A percentile compares a stretch with the other conserved stretches of the same genome.
Conservation (phyloP, 2,888 invertebrate genomes). For the Gastracanthus pulcherrimus region DNA sequence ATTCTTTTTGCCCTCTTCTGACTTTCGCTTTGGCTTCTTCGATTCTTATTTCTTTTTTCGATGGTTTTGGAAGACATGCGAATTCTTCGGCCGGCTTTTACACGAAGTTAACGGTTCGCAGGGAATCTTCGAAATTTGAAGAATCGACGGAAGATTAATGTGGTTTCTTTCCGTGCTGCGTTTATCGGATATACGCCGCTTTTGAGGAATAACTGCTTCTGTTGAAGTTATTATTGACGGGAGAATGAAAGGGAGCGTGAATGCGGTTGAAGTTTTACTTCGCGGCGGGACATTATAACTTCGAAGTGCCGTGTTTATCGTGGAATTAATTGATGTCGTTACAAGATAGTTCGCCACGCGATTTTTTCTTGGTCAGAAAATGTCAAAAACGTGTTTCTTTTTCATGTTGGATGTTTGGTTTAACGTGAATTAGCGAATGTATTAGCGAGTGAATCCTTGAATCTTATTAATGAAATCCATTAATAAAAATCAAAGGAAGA, state of each 20-base stretch:
- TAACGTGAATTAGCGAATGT: no score
- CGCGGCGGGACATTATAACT: constrained; percentile 2
- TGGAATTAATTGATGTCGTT: constrained; percentile 30
- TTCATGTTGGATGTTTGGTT: no score
- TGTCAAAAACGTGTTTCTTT: no score
- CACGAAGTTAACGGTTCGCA: constrained; percentile 7
- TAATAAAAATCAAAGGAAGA: constrained; percentile 28
- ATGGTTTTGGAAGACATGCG: no score
- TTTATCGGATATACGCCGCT: background rate
- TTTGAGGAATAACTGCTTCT: background rate
- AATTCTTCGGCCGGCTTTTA: background rate
- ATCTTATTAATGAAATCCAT: constrained; percentile 48
- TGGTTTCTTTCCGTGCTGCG: background rate
- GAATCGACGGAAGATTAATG: no score
- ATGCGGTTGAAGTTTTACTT: background rate
- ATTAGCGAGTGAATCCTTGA: no score
- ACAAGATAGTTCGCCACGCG: background rate
- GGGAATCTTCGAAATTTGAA: constrained; percentile 33
- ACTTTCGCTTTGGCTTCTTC: background rate
- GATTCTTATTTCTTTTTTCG: no score
- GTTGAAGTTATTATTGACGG: background rate
- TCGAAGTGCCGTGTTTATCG: constrained; percentile 29
- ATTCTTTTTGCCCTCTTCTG: background rate
- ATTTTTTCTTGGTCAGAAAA: background rate
- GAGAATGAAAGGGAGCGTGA: background rate